Evolutionary conservation across 2,113 vertebrate species (phyloP), one percentile per base, ranked within the genome.

Genomic region (Colistium nudipinnis): DNA sequence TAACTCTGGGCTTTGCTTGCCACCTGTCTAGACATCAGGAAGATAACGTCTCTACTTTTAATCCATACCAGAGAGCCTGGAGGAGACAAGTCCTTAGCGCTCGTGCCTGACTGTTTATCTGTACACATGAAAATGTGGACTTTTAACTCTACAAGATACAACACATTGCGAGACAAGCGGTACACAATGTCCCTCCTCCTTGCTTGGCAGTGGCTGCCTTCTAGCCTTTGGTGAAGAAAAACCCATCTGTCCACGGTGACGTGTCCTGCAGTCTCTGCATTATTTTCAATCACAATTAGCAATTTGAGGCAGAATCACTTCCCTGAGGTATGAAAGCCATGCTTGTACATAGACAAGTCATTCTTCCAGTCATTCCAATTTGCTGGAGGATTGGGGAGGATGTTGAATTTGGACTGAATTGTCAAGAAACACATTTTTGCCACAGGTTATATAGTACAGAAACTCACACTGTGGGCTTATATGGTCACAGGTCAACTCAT

Each of bases 11-110:
- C 78, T 83, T 74, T 78, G 16, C 74, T 78, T 51, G 68, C 87
- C 82, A 89, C 88, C 86, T 88, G 88, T 88, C 89, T 83, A 88
- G 85, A 89, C 86, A 87, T 83, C 71, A 74, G 56, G 43, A 47
- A 78, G 85, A 89, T 89, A 89, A 76, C 56, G 73, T 85, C 70
- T 43, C 19, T 64, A 65, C 74, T 78, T 87, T 79, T 81, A 90
- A 88, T 87, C 84, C 78, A 38, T 33, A 67, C 72, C 16, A 1
- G 27, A 57, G 57, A 62, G 69, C 70, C 81, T 54, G 64, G 66
- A 78, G 79, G 76, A 84, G 66, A 76, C 73, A 38, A 3, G 72
- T 83, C 84, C 17, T 77, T 72, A 77, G 54, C 56, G 67, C 31
- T 47, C 10, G 4, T 61, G 70, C 36, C 49, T 45, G 30, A 68